Base-by-base conservation (phyloP, 2,797 vertebrate species). In the Buceros bicornis region DNA sequence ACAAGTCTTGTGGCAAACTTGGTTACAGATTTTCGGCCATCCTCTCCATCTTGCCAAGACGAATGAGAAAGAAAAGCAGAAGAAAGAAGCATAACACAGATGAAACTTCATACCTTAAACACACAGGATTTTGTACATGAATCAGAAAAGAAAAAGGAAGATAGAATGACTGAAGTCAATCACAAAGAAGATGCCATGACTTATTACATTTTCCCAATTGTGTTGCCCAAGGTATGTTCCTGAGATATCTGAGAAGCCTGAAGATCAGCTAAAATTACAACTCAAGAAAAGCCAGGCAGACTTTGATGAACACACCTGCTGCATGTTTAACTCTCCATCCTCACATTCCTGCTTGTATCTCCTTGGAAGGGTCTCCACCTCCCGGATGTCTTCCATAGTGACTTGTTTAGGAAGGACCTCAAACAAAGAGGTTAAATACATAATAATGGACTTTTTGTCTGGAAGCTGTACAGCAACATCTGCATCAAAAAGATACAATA, bases 381-480 rank as follows among this genome's bases (percentile, higher is more conserved):
- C 99, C 58, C 98, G 98, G 91, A 99, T 99, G 50, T 99, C 99
- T 90, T 99, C 99, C 98, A 99, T 98, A 51, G 98, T 99, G 95
- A 99, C 98, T 85, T 99, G 99, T 97, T 99, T 99, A 95, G 99
- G 99, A 90, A 99, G 98, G 84, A 99, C 99, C 25, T 99, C 99
- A 70, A 99, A 99, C 96, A 99, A 98, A 18, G 99, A 99, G 1
- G 99, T 99, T 97, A 99, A 98, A 84, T 99, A 99, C 99, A 99
- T 99, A 97, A 99, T 98, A 98, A 99, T 99, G 90, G 99, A 99
- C 97, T 99, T 99, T 97, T 99, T 99, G 97, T 99, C 99, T 65
- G 99, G 99, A 89, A 99, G 97, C 94, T 99, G 99, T 78, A 99
- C 99, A 5, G 99, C 99, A 96, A 99, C 99, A 84, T 99, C 99